Percentiles rank a stretch among this genome's conserved stretches.
These are phyloP conservation scores for Rhinoptilus africanus DNA, from an alignment of 2,113 vertebrate species.

Conservation along the genomic window DNA sequence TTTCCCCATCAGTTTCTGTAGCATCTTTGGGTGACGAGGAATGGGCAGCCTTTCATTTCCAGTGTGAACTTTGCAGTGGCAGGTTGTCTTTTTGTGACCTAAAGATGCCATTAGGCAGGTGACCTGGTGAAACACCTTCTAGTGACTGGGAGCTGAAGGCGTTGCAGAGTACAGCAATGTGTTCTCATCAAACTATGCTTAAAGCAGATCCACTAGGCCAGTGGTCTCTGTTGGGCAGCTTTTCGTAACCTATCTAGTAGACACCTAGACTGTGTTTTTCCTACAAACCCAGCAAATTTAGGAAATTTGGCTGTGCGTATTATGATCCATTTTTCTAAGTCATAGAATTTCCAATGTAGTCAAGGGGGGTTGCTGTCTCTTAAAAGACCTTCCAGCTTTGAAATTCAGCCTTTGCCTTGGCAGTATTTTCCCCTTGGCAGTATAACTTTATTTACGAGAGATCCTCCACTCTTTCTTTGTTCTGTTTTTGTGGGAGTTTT, in stretches of 20 bases:
- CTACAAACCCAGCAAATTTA: background rate
- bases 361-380: background rate
- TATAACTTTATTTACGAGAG: background rate
- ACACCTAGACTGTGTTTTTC: background rate
- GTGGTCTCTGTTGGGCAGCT: background rate
- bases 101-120: background rate
- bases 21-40: background rate
- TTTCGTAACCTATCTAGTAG: fast-evolving
- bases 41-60: background rate
- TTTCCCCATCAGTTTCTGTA: background rate
- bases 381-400: background rate
- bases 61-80: background rate
- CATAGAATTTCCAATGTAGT: background rate
- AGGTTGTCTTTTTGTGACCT: background rate
- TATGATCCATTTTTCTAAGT: background rate
- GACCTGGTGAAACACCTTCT: background rate
- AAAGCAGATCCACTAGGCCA: background rate
- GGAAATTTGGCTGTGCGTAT: background rate
- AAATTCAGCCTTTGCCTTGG: background rate
- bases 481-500: background rate
- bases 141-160: background rate
- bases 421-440: background rate
- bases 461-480: background rate
- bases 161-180: background rate
- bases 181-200: background rate